Evolutionary conservation across 2,797 vertebrate genomes (phyloP).

Genomic region (Sebastes diploproa): DNA sequence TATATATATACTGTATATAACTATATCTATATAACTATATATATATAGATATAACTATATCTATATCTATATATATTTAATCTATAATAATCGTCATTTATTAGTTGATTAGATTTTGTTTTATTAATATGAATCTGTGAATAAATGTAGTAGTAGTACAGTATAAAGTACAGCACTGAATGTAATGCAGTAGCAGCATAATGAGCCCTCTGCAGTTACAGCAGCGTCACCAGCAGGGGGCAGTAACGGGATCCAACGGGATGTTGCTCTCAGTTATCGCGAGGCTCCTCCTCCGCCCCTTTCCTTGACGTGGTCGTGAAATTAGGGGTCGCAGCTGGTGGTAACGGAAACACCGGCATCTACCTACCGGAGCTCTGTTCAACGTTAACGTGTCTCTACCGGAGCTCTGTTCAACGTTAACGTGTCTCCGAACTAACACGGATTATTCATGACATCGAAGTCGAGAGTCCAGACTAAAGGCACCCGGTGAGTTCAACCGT

Average conservation of each 20-base stretch:
- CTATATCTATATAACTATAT: no score
- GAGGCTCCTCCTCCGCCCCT: background rate
- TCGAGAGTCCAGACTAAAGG: slow-evolving; percentile 6
- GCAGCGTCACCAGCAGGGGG: slow-evolving; percentile 1
- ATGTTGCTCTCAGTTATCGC: slow-evolving; percentile 14
- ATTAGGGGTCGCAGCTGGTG: background rate
- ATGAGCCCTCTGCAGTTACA: no score
- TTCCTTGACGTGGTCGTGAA: slow-evolving; percentile 13
- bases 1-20: no score
- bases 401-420: rapidly evolving
- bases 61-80: no score
- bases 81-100: no score
- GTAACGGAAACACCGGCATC: background rate
- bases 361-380: background rate
- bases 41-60: no score
- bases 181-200: no score
- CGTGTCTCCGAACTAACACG: rapidly evolving
- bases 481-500: slow-evolving; percentile 38
- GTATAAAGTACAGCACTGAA: no score
- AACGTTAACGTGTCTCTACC: rapidly evolving
- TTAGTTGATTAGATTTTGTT: no score
- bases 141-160: no score
- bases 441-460: slow-evolving; percentile 51
- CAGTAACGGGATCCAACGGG: background rate
- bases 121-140: no score